Base-by-base conservation (phyloP, 1,140 invertebrate species). In the Atta cephalotes region DNA sequence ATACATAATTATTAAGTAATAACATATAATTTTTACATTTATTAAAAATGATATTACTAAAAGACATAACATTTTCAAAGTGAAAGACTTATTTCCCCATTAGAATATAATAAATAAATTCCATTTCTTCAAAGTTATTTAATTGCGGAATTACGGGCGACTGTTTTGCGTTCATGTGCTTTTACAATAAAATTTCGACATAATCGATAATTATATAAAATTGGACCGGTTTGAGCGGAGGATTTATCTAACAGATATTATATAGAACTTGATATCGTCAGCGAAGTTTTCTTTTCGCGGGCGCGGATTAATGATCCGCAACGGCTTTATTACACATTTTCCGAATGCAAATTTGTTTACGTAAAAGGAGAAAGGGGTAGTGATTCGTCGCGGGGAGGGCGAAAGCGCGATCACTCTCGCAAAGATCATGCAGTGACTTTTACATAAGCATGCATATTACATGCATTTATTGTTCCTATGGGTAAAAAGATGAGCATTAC, bases 401-500 rank as follows among this genome's bases (percentile, higher is more conserved):
- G n/a, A 80, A 74, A 60, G 80, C 53, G 10, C 35, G 35, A 49
- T 60, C 53, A 18, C 58, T 76, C 18, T 82, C 78, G 60, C 56
- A 70, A 81, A 86, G 60, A 87, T 68, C 71, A 84, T 31, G 62
- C 53, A 51, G 79, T 14, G n/a, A 18, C 25, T 31, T 87, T 90
- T 90, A 88, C 39, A 66, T 91, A 91, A 91, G 72, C 86, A 25
- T 74, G 68, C 39, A n/a, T 87, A 84, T 90, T 58, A 68, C 77
- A 74, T 63, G 90, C 79, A 71, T 92, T 91, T 92, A 93, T 91
- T 92, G 88, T 92, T 92, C 89, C 70, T 92, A 92, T 60, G 35
- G 78, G 80, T 90, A 92, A 89, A 91, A 90, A 85, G 78, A 88
- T 86, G 89, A 90, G 74, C 68, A 81, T 88, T 89, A 91, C 70